These are phyloP conservation scores for Anodontia alba DNA, from an alignment of 2,888 invertebrate genomes.

Conservation along the genomic window DNA sequence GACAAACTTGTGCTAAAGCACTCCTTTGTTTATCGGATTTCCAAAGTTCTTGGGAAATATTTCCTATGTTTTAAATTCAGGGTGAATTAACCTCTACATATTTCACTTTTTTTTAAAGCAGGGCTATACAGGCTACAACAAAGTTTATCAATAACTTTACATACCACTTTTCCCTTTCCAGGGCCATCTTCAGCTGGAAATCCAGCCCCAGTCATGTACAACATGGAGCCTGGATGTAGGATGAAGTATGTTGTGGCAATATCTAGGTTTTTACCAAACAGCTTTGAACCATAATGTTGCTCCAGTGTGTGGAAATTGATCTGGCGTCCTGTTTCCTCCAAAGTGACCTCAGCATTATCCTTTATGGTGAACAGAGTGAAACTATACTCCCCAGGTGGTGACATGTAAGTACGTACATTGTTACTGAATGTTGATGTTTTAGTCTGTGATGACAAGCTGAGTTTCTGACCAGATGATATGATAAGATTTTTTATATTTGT, in stretches of 20 bases:
- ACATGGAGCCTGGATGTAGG: constrained; percentile 70
- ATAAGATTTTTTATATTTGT: constrained; percentile 70
- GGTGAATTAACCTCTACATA: no score
- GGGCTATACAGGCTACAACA: no score
- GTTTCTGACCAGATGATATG: constrained; percentile 68
- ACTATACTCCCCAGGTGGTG: constrained; percentile 67
- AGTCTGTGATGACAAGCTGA: constrained; percentile 65
- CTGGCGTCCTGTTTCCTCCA: constrained; percentile 59
- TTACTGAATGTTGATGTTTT: constrained; percentile 62
- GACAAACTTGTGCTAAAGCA: no score
- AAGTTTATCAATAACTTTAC: no score
- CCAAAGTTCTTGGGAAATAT: no score
- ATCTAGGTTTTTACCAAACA: constrained; percentile 62
- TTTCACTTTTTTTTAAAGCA: no score
- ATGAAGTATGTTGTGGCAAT: constrained; percentile 65
- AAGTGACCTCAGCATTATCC: constrained; percentile 65
- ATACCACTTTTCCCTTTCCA: constrained; percentile 68
- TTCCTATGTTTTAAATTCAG: no score
- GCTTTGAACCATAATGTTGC: constrained; percentile 66
- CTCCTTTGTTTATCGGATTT: no score
- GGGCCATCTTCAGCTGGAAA: constrained; percentile 61
- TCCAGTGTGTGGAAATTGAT: constrained; percentile 67
- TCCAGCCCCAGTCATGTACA: constrained; percentile 68
- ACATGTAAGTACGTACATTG: constrained; percentile 55
- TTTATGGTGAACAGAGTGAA: constrained; percentile 71